Base-by-base conservation (phyloP, 2,797 vertebrate species). In the Crocodylus rhombifer region DNA sequence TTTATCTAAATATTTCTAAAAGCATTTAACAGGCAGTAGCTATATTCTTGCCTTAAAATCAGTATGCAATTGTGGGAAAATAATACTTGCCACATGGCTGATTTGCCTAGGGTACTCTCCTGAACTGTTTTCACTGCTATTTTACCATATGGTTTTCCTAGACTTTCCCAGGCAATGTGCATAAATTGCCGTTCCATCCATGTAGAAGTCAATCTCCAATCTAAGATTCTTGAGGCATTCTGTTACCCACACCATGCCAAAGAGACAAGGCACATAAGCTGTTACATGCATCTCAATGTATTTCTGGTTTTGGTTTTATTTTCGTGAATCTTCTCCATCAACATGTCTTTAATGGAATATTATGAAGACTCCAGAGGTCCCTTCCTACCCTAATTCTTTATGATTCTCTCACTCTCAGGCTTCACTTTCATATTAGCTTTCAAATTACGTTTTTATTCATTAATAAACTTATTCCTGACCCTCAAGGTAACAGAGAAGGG, bases 111-210 rank as follows among this genome's bases (percentile, higher is more conserved):
- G 23, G 2, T 61, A 55, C 67, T 90, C 26, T 4, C 56, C 64
- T 86, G 71, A 71, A 42, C 55, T 7, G 17, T 15, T 77, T 81
- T n/a, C 30, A 73, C 6, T 11, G 21, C 60, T 14, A 8, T 3
- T 81, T 73, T 56, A 4, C 63, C 73, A 30, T 28, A 7, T 12
- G 55, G 60, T 21, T 4, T 7, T 36, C 14, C 8, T 5, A 9
- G 20, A 20, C 3, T 74, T 2, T 5, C 42, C 15, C 26, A 2
- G 0, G 1, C 2, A 58, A 67, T 30, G 28, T 14, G 55, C 4
- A 9, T 0, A 0, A 60, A 58, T 7, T 3, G 21, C 14, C 16
- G 2, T 21, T 42, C 18, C 3, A 17, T 1, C 6, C 1, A 0
- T 26, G n/a, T 42, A 2, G 1, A 77, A 79, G 69, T 0, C 1